phyloP scores from a whole-genome alignment of 2,888 invertebrate genomes.

The Amphipyra tragopoginis region DNA sequence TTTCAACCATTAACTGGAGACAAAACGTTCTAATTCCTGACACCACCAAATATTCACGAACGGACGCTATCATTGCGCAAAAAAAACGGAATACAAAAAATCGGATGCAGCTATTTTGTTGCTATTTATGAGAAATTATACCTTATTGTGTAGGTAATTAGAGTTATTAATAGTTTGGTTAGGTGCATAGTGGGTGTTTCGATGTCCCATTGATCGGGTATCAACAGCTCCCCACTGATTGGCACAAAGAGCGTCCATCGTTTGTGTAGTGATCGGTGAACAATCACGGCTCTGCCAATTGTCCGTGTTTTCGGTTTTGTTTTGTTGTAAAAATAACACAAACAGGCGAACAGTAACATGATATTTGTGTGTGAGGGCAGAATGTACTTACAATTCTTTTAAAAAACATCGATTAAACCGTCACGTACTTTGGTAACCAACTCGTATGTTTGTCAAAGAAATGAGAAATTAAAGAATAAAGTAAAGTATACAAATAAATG shows the following conservation, averaged over 20 bases:
- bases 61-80: conserved; percentile 88
- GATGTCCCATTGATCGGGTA: conserved; percentile 83
- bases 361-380: conserved; percentile 51
- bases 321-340: conserved; percentile 64
- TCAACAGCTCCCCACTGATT: conserved; percentile 87
- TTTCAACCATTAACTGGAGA: conserved; percentile 87
- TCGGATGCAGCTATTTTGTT: conserved; percentile 38
- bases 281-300: conserved; percentile 78
- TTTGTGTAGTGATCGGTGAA: conserved; percentile 84
- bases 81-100: conserved; percentile 67
- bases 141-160: conserved; percentile 56
- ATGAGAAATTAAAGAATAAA: not conserved
- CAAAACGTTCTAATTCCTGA: conserved; percentile 88
- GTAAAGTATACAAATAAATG: no score
- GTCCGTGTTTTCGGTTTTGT: conserved; percentile 69
- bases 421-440: conserved; percentile 17
- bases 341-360: conserved; percentile 59
- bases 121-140: conserved; percentile 41
- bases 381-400: conserved; percentile 20
- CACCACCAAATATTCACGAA: conserved; percentile 87
- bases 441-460: not conserved
- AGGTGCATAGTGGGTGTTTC: conserved; percentile 63
- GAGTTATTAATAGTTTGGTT: conserved; percentile 27
- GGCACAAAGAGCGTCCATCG: conserved; percentile 82
- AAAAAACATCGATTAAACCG: conserved; percentile 46